Base-by-base conservation (phyloP, 2,888 invertebrate genomes). In the Philonicus albiceps region DNA sequence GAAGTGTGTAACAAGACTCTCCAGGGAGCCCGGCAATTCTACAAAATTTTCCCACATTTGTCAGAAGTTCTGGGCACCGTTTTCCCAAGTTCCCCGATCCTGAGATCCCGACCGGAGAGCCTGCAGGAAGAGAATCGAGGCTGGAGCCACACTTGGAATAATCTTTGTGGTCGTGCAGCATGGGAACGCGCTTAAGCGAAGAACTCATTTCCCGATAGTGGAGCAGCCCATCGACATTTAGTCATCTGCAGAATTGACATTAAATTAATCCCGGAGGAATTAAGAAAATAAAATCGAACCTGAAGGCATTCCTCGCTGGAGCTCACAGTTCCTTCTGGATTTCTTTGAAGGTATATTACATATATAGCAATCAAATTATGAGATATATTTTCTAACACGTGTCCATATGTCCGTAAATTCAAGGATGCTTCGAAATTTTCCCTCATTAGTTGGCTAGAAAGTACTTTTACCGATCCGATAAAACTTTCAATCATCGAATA, bases 221-320 rank as follows among this genome's bases (percentile, higher is more conserved):
- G 43, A 43, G 19, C 13, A 19, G 22, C 37, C 19, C 40, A 37
- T 40, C 76, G 37, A 40, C 76, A 22, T 37, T 76, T 76, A 76
- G 76, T 76, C 76, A 76, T 76, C 76, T 76, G 40, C 22, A 40
- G 76, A 76, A 76, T 76, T 76, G 76, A 76, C 76, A 76, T 40
- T 27, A 76, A 76, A 76, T 76, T 76, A 76, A 76, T 76, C 76
- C 76, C 76, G 19, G n/a, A 76, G 76, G 76, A 76, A 13, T 40
- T 37, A 22, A 40, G 11, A 4, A 76, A 40, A 76, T 76, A 76
- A 76, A 76, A 76, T 43, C 11, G 76, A 40, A 76, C 6, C 49
- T 49, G 49, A 49, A 49, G n/a, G n/a, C n/a, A 1, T 49, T 7
- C 16, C 11, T 16, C 43, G 3, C 16, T n/a, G 43, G 8, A 37